A percentile compares a stretch with the other conserved stretches of the same genome.
phyloP scores from a whole-genome alignment of 2,113 vertebrate genomes.

The Alligator mississippiensis region DNA sequence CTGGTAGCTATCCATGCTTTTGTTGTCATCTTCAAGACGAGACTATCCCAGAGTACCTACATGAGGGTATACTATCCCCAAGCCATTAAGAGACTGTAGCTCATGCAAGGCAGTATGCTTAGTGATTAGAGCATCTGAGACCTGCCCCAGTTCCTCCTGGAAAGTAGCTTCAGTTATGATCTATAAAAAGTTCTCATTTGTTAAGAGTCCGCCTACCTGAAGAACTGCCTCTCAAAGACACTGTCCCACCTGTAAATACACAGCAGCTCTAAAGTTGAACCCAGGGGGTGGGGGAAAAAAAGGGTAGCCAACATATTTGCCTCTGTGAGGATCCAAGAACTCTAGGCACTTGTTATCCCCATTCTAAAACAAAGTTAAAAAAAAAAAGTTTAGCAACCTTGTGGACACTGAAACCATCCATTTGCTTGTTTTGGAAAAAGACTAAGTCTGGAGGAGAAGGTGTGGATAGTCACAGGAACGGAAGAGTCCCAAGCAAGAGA shows the following conservation, averaged over 20 bases:
- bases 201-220: not conserved
- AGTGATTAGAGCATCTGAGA: not conserved
- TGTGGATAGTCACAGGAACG: no score
- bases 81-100: not conserved
- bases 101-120: not conserved
- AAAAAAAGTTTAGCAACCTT: not conserved
- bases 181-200: not conserved
- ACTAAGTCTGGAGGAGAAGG: no score
- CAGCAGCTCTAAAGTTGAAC: no score
- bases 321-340: not conserved
- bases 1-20: not conserved
- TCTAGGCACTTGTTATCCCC: not conserved
- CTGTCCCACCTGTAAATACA: no score
- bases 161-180: not conserved
- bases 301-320: no score
- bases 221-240: not conserved
- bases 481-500: no score
- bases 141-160: fast-evolving
- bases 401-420: not conserved
- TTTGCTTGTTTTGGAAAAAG: no score
- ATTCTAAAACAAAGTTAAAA: not conserved
- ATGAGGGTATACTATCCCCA: not conserved
- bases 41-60: constrained; percentile 2
- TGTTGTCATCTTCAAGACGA: not conserved
- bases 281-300: no score